Evolutionary conservation across 2,797 vertebrate genomes (phyloP), one percentile per base, ranked within the genome.

Genomic region (Cottoperca gobio): DNA sequence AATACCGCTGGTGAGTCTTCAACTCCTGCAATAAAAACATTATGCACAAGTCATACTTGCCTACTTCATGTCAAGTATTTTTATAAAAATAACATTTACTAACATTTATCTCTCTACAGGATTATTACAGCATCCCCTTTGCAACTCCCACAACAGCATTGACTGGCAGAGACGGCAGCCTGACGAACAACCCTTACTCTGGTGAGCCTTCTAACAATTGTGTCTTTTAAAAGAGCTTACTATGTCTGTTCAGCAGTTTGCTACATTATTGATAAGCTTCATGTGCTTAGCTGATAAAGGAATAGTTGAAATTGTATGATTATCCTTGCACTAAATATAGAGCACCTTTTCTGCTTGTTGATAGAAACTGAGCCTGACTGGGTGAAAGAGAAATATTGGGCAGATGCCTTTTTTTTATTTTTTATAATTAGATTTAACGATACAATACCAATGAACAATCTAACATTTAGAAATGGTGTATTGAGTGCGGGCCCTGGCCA

Each of bases 101-200:
- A 21, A 14, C 5, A 2, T 40, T 10, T 52, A 58, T 75, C 6
- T 75, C 8, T 23, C 28, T 61, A 60, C 81, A 99, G 98, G 98
- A 99, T 95, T 99, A 99, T 92, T 99, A 99, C 92, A 97, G 98
- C 93, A 99, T 99, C 91, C 98, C 98, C 0, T 99, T 99, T 89
- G 96, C 98, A 42, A 97, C 97, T 1, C 97, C 97, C 23, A 97
- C 96, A 76, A 97, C 97, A 59, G 97, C 96, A 19, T 93, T 99
- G 90, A 98, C 98, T 9, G 97, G 97, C 78, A 96, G 98, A 91
- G 97, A 99, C 1, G 97, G 96, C 76, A 96, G 96, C 93, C 92
- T 99, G 94, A 96, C 97, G 52, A 98, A 87, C 93, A 99, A 99
- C 86, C 98, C 97, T 0, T 99, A 99, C 79, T 98, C 98, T 87